A percentile compares a stretch with the other conserved stretches of the same genome.
Evolutionary conservation across 2,888 invertebrate genomes (phyloP).

Genomic region (Eupithecia exiguata): DNA sequence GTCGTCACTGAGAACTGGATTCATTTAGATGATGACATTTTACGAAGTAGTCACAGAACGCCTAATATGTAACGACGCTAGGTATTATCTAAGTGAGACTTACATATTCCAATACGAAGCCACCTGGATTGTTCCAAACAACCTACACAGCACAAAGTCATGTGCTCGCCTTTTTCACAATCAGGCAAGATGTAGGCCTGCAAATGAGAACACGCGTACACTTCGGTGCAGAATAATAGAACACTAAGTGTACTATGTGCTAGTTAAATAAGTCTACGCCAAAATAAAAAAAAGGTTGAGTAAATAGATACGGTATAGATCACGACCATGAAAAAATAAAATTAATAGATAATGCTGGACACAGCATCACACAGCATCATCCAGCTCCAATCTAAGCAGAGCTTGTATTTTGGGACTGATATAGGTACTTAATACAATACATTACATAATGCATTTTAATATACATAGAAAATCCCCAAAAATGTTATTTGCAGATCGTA

Average conservation of each 20-base stretch:
- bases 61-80: background rate
- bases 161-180: conserved; percentile 27
- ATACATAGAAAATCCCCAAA: no score
- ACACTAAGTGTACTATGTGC: background rate
- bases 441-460: no score
- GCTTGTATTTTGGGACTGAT: no score
- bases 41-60: background rate
- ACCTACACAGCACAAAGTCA: conserved; percentile 30
- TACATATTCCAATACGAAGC: background rate
- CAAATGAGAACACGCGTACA: conserved; percentile 30
- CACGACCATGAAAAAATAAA: background rate
- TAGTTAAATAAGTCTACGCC: background rate
- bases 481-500: no score
- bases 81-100: background rate
- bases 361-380: no score
- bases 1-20: no score
- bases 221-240: conserved; percentile 18
- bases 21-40: no score
- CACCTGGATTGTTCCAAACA: conserved; percentile 8
- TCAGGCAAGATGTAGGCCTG: conserved; percentile 32
- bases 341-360: no score
- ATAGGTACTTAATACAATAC: no score
- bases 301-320: no score
- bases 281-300: no score
- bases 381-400: no score